A percentile compares a stretch with the other conserved stretches of the same genome.
Evolutionary conservation across 2,888 invertebrate species (phyloP).

Genomic region (Parnassius orleans): DNA sequence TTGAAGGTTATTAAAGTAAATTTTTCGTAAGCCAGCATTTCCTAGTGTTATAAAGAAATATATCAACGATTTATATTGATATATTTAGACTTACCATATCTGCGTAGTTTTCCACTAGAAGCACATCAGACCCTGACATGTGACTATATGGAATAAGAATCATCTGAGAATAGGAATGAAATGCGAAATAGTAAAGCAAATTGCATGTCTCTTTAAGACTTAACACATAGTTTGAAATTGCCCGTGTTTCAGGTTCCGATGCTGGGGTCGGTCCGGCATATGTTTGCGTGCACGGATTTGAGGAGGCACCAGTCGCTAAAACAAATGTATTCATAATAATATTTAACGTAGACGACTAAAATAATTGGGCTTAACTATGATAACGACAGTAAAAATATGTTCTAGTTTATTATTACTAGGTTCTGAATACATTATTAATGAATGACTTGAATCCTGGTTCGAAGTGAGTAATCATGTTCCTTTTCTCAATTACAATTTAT

Average conservation of each 20-base stretch:
- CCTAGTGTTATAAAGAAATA: too few relatives aligned
- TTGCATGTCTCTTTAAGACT: constrained; percentile 42
- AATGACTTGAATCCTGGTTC: too few relatives aligned
- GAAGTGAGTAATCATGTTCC: too few relatives aligned
- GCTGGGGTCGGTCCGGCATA: constrained; percentile 72
- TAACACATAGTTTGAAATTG: constrained; percentile 54
- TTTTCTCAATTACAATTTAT: too few relatives aligned
- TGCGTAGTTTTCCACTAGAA: constrained; percentile 54
- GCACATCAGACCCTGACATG: constrained; percentile 41
- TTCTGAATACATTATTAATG: too few relatives aligned
- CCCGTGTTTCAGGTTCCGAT: constrained; percentile 76
- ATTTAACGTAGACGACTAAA: background rate
- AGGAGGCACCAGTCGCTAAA: constrained; percentile 59
- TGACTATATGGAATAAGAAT: constrained; percentile 71
- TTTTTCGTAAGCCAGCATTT: too few relatives aligned
- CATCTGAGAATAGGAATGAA: constrained; percentile 80
- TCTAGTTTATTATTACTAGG: too few relatives aligned
- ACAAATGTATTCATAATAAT: background rate
- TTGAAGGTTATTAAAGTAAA: too few relatives aligned
- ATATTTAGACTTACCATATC: constrained; percentile 49
- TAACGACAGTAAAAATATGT: too few relatives aligned
- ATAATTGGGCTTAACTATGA: background rate
- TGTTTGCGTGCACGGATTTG: constrained; percentile 65
- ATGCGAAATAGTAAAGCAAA: constrained; percentile 70
- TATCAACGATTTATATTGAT: too few relatives aligned